Conservation (phyloP, 2,797 vertebrate genomes). For the Ciconia nigra region DNA sequence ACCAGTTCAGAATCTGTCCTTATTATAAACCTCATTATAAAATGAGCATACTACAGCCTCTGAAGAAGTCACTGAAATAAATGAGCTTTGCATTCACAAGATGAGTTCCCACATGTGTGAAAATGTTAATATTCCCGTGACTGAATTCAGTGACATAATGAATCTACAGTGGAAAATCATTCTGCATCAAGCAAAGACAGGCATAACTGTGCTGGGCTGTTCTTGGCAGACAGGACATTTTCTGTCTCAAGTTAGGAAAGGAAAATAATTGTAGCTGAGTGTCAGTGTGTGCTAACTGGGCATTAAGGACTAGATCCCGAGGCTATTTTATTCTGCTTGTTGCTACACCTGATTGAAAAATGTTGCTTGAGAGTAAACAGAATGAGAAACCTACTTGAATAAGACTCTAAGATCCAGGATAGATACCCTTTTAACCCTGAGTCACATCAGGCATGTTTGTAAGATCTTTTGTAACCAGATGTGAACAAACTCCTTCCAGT, state of each 20-base stretch:
- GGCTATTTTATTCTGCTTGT: conserved; percentile 26
- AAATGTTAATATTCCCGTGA: conserved; percentile 57
- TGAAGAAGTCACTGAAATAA: conserved; percentile 55
- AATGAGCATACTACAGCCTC: background rate
- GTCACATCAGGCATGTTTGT: background rate
- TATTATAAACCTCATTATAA: background rate
- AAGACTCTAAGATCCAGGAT: background rate
- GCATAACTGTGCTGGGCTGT: conserved; percentile 24
- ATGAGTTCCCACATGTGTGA: conserved; percentile 62
- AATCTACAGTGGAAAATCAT: conserved; percentile 63
- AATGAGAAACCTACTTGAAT: conserved; percentile 15
- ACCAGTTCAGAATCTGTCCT: background rate
- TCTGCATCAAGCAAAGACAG: conserved; percentile 62
- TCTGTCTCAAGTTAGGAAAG: background rate
- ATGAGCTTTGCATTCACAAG: conserved; percentile 49
- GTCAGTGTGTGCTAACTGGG: background rate
- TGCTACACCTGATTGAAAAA: background rate
- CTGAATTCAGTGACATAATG: conserved; percentile 64
- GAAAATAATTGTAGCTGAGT: background rate
- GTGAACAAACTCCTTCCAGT: background rate
- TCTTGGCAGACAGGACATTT: conserved; percentile 32
- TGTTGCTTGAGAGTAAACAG: conserved; percentile 33
- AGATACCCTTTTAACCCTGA: conserved; percentile 12
- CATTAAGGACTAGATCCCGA: background rate
- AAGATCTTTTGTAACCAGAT: background rate